phyloP scores from a whole-genome alignment of 2,888 invertebrate genomes.

The Heteromyza rotundicornis region DNA sequence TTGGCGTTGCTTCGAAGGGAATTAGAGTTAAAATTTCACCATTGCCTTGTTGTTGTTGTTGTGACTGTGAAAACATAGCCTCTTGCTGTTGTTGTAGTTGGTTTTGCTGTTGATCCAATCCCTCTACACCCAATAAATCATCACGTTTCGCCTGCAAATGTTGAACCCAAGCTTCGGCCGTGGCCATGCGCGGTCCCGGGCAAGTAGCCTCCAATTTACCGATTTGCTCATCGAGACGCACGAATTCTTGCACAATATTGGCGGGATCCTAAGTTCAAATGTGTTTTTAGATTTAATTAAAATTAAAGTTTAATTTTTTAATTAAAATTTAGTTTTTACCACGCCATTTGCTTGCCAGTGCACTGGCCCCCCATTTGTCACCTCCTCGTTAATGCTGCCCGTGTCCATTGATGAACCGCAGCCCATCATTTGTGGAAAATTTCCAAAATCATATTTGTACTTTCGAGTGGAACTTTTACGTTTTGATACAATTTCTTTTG shows the following conservation, averaged over 20 bases:
- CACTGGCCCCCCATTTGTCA: constrained; percentile 21
- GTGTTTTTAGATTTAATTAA: constrained; percentile 13
- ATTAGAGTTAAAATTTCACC: constrained; percentile 12
- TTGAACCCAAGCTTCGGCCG: constrained; percentile 60
- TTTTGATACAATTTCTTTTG: too few species aligned
- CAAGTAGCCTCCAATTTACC: constrained; percentile 54
- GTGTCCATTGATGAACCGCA: constrained; percentile 54
- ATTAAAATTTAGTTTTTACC: constrained; percentile 29
- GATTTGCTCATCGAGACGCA: constrained; percentile 56
- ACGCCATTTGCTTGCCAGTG: constrained; percentile 36
- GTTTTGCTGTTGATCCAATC: constrained; percentile 19
- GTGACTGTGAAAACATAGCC: constrained; percentile 20
- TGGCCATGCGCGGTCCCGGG: constrained; percentile 59
- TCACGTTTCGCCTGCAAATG: constrained; percentile 53
- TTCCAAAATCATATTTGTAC: not conserved
- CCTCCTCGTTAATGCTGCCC: constrained; percentile 37
- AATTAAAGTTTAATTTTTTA: not conserved
- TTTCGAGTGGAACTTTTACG: too few species aligned
- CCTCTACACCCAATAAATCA: constrained; percentile 44
- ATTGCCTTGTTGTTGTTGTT: constrained; percentile 19
- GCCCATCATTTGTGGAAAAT: constrained; percentile 40
- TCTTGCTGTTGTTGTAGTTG: constrained; percentile 21
- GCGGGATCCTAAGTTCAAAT: constrained; percentile 27
- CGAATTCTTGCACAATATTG: constrained; percentile 53
- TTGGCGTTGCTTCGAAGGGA: not conserved